A percentile compares a stretch with the other conserved stretches of the same genome.
These are phyloP conservation scores for Troilus luridus DNA, from an alignment of 2,888 invertebrate genomes.

Conservation along the genomic window DNA sequence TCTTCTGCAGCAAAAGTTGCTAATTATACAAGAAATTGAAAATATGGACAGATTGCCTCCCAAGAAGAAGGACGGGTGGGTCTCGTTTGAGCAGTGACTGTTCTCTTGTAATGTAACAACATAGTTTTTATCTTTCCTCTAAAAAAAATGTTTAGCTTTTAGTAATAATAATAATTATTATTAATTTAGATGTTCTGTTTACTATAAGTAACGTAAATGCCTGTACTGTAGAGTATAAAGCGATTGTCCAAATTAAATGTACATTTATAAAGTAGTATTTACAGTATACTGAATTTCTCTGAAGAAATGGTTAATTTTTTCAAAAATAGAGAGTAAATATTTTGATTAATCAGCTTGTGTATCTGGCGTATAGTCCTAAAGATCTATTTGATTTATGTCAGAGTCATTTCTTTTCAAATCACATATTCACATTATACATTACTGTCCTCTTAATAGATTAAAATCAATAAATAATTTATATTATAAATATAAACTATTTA, in stretches of 20 bases:
- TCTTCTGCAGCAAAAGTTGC: too few species aligned
- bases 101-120: neutral
- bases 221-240: neutral
- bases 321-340: neutral
- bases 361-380: too few species aligned
- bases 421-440: too few species aligned
- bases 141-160: neutral
- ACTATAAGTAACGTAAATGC: neutral
- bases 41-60: too few species aligned
- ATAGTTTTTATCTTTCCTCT: neutral
- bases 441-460: too few species aligned
- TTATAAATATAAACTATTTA: too few species aligned
- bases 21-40: too few species aligned
- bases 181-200: neutral
- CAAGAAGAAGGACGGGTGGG: too few species aligned
- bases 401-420: too few species aligned
- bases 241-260: neutral
- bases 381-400: too few species aligned
- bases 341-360: neutral
- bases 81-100: neutral
- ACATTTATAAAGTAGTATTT: neutral
- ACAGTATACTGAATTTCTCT: neutral
- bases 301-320: neutral
- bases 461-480: too few species aligned
- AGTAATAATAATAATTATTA: neutral